Base-by-base conservation (phyloP, 2,113 vertebrate genomes). In the Takifugu flavidus region DNA sequence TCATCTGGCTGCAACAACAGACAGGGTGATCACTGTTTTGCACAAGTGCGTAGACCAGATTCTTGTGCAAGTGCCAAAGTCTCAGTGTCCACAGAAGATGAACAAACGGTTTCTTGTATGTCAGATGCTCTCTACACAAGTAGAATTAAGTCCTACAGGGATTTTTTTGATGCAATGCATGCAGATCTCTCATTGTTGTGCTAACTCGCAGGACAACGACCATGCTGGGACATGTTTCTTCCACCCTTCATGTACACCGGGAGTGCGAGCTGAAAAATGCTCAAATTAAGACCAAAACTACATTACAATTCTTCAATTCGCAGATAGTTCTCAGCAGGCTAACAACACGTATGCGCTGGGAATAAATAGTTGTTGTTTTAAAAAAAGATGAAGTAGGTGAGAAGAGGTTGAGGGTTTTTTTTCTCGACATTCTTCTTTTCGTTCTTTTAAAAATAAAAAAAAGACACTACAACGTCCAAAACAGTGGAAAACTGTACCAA, bases 101-200 rank as follows among this genome's bases (percentile, higher is more conserved):
- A 75, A 85, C 80, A 89, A 79, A 82, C 53, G 71, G 72, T 49
- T 73, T 74, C 77, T 82, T 88, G 80, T 86, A 13, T 50, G 14
- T 63, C 34, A 57, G 74, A 70, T 62, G 62, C 58, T 67, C 67
- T 72, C 56, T 20, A 43, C 52, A 65, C 74, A 54, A 61, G 58
- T 44, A 55, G 59, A 63, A 82, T 72, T 27, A 74, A 78, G 72
- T 82, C 60, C 50, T 70, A 4, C 13, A 45, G 55, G 52, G 58
- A 70, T 77, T 47, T 77, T 68, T 47, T 43, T 31, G 54, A 82
- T 64, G 29, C 53, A 62, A 71, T 58, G 66, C 70, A 77, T 72
- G 66, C 73, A 80, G 53, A 59, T 75, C 52, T 57, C 69, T 56
- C 62, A 59, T 42, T 69, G 65, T 68, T 57, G 59, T 68, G 25